Percentiles rank a stretch among this genome's conserved stretches.
Conservation (phyloP, 2,888 invertebrate genomes). For the Drosophila birchii region DNA sequence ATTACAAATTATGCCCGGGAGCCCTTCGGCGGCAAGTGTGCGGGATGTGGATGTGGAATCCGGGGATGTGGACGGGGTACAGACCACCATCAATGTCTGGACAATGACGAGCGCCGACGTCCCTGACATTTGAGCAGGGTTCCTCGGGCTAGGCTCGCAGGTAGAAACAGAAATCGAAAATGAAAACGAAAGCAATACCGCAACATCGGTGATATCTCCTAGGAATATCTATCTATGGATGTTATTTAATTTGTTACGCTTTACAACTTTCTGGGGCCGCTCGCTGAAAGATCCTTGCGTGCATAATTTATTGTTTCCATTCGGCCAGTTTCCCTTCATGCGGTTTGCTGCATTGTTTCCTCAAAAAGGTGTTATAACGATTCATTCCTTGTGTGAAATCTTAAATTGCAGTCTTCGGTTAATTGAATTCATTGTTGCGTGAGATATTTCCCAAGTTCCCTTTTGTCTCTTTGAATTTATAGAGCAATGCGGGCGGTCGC, state of each 20-base stretch:
- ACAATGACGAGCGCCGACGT: conserved; percentile 69
- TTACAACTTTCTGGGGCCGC: conserved; percentile 36
- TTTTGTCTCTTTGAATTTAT: conserved; percentile 56
- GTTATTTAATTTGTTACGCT: conserved; percentile 77
- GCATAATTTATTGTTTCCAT: conserved; percentile 70
- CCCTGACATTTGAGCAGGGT: conserved; percentile 54
- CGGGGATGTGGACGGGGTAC: background rate
- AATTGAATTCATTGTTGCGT: conserved; percentile 71
- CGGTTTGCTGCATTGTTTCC: conserved; percentile 66
- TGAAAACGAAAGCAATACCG: conserved; percentile 69
- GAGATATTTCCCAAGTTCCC: conserved; percentile 58
- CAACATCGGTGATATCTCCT: conserved; percentile 38
- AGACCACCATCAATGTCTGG: conserved; percentile 76
- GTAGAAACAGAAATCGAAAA: conserved; percentile 43
- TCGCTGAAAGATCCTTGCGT: conserved; percentile 72
- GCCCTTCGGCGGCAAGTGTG: conserved; percentile 43
- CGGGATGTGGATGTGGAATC: conserved; percentile 12
- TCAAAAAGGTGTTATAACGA: conserved; percentile 62
- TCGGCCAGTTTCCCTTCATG: conserved; percentile 39
- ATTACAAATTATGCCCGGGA: conserved; percentile 79
- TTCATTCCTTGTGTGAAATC: conserved; percentile 67
- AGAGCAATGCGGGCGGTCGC: conserved; percentile 73
- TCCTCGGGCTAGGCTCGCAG: conserved; percentile 13
- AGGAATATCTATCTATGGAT: conserved; percentile 22
- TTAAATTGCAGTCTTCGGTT: conserved; percentile 65